Conservation (phyloP, 2,888 invertebrate species). For the Synanthedon myopaeformis region DNA sequence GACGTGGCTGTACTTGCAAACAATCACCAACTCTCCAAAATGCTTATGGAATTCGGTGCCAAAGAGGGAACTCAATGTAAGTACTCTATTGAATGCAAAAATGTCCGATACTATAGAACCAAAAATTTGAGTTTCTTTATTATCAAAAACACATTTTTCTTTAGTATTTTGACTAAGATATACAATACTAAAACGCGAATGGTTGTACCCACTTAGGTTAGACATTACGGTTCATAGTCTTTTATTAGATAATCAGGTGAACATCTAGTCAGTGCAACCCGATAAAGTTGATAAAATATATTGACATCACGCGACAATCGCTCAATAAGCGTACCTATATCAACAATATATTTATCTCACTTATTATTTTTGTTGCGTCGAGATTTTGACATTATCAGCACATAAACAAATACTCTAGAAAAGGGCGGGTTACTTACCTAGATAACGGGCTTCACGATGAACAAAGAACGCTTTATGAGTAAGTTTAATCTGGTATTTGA, state of each 20-base stretch:
- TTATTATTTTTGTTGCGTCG: neutral
- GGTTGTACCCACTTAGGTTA: no score
- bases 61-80: conserved; percentile 87
- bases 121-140: no score
- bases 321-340: neutral
- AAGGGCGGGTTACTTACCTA: no score
- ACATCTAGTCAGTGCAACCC: neutral
- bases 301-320: neutral
- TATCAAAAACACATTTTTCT: no score
- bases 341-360: neutral
- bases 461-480: no score
- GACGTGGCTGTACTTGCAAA: conserved; percentile 94
- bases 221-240: no score
- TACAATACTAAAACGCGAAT: no score
- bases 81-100: conserved; percentile 22
- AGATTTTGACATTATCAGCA: neutral
- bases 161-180: no score
- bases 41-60: conserved; percentile 89
- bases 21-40: conserved; percentile 88
- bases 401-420: neutral
- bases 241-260: neutral
- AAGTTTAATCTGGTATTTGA: no score
- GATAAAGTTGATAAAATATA: neutral
- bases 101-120: no score
- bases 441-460: no score